Conservation (phyloP, 2,113 vertebrate species). For the Nothoprocta perdicaria region DNA sequence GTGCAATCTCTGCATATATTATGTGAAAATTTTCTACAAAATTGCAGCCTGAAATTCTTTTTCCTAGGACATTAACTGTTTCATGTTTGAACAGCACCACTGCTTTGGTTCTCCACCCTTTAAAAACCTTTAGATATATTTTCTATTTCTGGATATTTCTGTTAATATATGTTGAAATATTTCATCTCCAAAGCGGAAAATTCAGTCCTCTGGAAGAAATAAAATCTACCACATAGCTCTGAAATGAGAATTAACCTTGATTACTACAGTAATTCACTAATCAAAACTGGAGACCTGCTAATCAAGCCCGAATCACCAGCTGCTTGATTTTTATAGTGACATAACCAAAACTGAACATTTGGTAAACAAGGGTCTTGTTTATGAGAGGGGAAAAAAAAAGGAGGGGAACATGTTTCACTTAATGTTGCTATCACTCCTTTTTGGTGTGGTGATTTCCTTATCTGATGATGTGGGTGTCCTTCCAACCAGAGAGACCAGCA, state of each 20-base stretch:
- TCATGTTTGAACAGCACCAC: neutral
- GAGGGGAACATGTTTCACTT: neutral
- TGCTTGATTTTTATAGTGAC: constrained; percentile 84
- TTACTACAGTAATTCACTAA: constrained; percentile 85
- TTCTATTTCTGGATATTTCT: constrained; percentile 40
- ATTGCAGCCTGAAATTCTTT: constrained; percentile 40
- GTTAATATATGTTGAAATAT: constrained; percentile 52
- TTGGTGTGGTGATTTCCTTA: neutral
- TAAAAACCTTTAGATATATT: neutral
- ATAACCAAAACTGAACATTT: constrained; percentile 82
- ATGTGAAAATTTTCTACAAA: constrained; percentile 47
- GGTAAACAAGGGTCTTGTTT: constrained; percentile 77
- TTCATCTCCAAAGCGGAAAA: constrained; percentile 65
- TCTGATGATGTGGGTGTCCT: neutral
- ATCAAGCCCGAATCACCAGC: constrained; percentile 86
- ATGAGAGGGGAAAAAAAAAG: neutral
- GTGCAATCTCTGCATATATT: constrained; percentile 59
- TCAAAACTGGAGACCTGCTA: constrained; percentile 87
- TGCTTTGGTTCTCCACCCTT: neutral
- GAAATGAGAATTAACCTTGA: constrained; percentile 86
- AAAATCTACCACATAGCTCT: constrained; percentile 71
- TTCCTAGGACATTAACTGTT: constrained; percentile 35
- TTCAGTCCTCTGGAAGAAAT: constrained; percentile 74
- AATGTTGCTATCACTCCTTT: constrained; percentile 3
- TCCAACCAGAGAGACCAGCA: neutral